These are phyloP conservation scores for Sphaeridia pumilis DNA, from an alignment of 2,888 invertebrate genomes.

Conservation along the genomic window DNA sequence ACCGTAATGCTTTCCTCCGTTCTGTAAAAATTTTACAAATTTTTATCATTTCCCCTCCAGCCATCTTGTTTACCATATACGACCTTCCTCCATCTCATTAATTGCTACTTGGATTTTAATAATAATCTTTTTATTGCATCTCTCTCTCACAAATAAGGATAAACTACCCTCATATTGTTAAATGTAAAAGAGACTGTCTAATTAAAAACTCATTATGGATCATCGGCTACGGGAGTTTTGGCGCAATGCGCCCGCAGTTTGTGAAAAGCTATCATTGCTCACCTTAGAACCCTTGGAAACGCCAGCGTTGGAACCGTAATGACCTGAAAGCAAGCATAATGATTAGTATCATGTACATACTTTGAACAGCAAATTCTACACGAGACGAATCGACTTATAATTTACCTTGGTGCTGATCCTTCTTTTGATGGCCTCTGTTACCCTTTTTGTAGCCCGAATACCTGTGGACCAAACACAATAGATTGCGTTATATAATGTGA, in stretches of 20 bases:
- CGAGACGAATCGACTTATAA: neutral
- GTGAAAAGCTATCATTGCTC: too few relatives aligned
- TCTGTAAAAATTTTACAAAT: conserved; percentile 17
- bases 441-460: conserved; percentile 35
- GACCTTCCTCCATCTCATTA: neutral
- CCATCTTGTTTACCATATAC: neutral
- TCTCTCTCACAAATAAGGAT: too few relatives aligned
- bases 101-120: neutral
- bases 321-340: conserved; percentile 4
- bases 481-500: too few relatives aligned
- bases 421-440: conserved; percentile 30
- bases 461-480: too few relatives aligned
- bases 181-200: too few relatives aligned
- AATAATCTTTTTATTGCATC: too few relatives aligned
- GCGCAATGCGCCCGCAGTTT: too few relatives aligned
- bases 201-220: too few relatives aligned
- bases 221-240: too few relatives aligned
- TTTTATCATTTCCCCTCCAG: neutral
- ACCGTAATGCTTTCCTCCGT: conserved; percentile 36
- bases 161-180: too few relatives aligned
- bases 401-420: conserved; percentile 29
- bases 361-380: neutral
- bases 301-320: conserved; percentile 34
- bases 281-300: conserved; percentile 34
- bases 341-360: neutral